A percentile compares a stretch with the other conserved stretches of the same genome.
Evolutionary conservation across 2,888 invertebrate species (phyloP).

Genomic region (Physocephala rufipes): DNA sequence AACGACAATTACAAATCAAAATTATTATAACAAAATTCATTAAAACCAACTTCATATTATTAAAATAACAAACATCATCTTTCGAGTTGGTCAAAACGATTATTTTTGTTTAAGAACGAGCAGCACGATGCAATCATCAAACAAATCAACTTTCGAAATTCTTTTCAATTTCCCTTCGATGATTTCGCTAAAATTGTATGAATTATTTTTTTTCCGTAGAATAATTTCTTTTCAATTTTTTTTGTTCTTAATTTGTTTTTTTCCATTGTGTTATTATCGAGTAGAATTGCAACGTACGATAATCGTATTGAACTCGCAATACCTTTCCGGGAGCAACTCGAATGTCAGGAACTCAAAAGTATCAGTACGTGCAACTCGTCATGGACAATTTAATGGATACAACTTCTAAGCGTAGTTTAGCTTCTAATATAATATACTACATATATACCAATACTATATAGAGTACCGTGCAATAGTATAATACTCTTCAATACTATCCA

Average conservation of each 20-base stretch:
- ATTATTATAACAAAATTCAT: no score
- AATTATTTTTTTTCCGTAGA: background rate
- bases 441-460: no score
- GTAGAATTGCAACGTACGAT: no score
- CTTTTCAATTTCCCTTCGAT: background rate
- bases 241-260: background rate
- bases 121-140: background rate
- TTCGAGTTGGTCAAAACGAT: no score
- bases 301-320: no score
- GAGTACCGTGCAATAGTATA: no score
- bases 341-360: constrained; percentile 1
- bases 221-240: background rate
- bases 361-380: constrained; percentile 47
- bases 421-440: no score
- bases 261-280: background rate
- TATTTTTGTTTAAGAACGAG: background rate
- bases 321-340: background rate
- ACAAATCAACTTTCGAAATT: background rate
- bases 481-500: background rate
- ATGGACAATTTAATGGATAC: constrained; percentile 56
- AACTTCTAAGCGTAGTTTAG: constrained; percentile 26
- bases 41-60: no score
- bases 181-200: background rate
- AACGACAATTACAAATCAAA: no score
- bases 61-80: no score